These are phyloP conservation scores for Oostethus manadensis DNA, from an alignment of 2,113 vertebrate species.

Conservation along the genomic window DNA sequence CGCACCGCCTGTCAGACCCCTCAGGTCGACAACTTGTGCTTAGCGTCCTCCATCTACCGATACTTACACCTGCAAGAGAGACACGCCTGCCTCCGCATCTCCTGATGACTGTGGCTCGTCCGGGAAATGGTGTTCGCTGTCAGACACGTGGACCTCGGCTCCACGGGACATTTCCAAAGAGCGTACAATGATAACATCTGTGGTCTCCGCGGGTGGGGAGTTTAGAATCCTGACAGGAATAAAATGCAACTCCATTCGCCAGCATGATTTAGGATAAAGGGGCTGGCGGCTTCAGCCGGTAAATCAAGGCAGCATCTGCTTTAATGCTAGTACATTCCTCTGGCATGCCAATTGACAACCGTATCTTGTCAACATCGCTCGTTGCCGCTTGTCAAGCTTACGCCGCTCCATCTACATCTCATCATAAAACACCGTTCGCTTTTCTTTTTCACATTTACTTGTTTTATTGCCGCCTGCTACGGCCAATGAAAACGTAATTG, in stretches of 20 bases:
- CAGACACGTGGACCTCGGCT: slow-evolving; percentile 29
- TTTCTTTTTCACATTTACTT: not conserved
- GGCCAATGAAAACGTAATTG: not conserved
- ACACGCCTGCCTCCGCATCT: slow-evolving; percentile 39
- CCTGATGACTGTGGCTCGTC: too few species aligned
- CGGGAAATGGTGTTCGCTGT: too few species aligned
- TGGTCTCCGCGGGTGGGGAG: slow-evolving; percentile 46
- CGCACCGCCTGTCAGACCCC: slow-evolving; percentile 37
- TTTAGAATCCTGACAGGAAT: slow-evolving; percentile 55
- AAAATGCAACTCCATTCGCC: slow-evolving; percentile 59
- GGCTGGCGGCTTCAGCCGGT: slow-evolving; percentile 34
- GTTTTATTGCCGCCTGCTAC: not conserved
- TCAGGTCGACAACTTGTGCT: slow-evolving; percentile 55
- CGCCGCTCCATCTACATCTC: slow-evolving; percentile 8
- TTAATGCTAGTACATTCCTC: slow-evolving; percentile 61
- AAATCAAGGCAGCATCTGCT: slow-evolving; percentile 56
- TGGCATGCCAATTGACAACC: slow-evolving; percentile 62
- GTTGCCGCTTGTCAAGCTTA: slow-evolving; percentile 33
- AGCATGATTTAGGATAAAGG: slow-evolving; percentile 57
- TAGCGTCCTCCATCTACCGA: slow-evolving; percentile 48
- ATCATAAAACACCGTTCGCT: not conserved
- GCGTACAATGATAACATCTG: slow-evolving; percentile 50
- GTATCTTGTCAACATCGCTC: slow-evolving; percentile 49
- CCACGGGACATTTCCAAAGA: slow-evolving; percentile 40
- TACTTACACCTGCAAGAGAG: slow-evolving; percentile 46